These are phyloP conservation scores for Marasmarcha lunaedactyla DNA, from an alignment of 2,888 invertebrate genomes.

Conservation along the genomic window DNA sequence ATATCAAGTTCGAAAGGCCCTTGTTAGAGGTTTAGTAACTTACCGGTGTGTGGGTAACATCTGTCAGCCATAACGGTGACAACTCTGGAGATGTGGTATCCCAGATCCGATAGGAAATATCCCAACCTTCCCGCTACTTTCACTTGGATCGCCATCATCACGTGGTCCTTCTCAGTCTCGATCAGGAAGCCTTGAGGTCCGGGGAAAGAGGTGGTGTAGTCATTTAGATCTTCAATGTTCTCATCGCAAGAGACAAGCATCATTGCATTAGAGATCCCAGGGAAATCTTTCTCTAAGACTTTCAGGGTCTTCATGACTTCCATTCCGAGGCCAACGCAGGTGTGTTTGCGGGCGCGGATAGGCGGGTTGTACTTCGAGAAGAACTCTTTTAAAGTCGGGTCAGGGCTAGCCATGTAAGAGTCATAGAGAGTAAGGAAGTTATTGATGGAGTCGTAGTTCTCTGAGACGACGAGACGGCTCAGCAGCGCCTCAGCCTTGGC, in stretches of 20 bases:
- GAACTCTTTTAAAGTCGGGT: conserved; percentile 78
- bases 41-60: conserved; percentile 90
- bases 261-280: conserved; percentile 76
- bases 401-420: conserved; percentile 75
- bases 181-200: conserved; percentile 72
- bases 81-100: conserved; percentile 89
- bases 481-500: conserved; percentile 85
- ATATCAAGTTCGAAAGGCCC: no score
- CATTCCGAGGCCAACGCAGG: conserved; percentile 90
- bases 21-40: no score
- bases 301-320: conserved; percentile 81
- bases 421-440: conserved; percentile 82
- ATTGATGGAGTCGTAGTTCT: conserved; percentile 91
- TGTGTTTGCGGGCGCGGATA: conserved; percentile 86
- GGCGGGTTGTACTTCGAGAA: conserved; percentile 86
- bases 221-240: conserved; percentile 74
- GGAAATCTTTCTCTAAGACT: conserved; percentile 72
- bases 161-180: conserved; percentile 89
- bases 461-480: conserved; percentile 85
- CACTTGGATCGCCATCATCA: conserved; percentile 83
- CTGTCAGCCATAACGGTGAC: conserved; percentile 90
- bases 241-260: conserved; percentile 91
- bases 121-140: conserved; percentile 81
- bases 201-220: conserved; percentile 73
- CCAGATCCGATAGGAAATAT: conserved; percentile 86